These are phyloP conservation scores for Macrobrachium nipponense DNA, from an alignment of 1,140 invertebrate species.

Conservation along the genomic window DNA sequence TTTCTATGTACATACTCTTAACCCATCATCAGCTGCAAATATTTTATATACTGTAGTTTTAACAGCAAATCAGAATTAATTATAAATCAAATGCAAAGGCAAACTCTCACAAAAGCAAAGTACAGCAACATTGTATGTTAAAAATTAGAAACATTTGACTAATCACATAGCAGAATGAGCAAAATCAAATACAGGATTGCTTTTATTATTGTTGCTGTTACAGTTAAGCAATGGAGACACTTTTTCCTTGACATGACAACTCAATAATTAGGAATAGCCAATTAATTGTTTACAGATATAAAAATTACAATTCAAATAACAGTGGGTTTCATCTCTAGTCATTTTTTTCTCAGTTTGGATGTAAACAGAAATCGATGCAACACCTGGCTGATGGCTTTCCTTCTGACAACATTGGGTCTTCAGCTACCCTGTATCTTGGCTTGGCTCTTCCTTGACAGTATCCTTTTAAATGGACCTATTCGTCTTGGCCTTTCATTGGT, in stretches of 20 bases:
- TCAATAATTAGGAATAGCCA: not conserved
- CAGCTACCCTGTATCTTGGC: slow-evolving; percentile 34
- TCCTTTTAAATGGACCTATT: slow-evolving; percentile 49
- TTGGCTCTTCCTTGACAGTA: slow-evolving; percentile 43
- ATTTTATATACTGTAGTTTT: too few relatives aligned
- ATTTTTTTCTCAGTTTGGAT: slow-evolving; percentile 29
- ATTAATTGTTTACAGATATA: not conserved
- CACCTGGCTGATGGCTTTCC: slow-evolving; percentile 10
- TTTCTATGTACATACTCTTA: too few relatives aligned
- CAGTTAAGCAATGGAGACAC: not conserved
- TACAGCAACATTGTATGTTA: too few relatives aligned
- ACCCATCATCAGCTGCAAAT: too few relatives aligned
- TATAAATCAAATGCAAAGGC: too few relatives aligned
- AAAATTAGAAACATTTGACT: too few relatives aligned
- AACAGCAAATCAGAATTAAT: too few relatives aligned
- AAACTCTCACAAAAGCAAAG: too few relatives aligned
- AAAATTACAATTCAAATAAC: too few relatives aligned
- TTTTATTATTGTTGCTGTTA: too few relatives aligned
- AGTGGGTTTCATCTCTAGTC: not conserved
- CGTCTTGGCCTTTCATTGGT: slow-evolving; percentile 27
- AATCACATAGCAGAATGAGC: too few relatives aligned
- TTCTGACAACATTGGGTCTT: not conserved
- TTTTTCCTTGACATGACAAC: not conserved
- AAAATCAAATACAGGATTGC: too few relatives aligned
- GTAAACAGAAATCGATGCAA: slow-evolving; percentile 23